Evolutionary conservation across 1,140 invertebrate genomes (phyloP), one percentile per base, ranked within the genome.

Genomic region (Hypothenemus hampei): DNA sequence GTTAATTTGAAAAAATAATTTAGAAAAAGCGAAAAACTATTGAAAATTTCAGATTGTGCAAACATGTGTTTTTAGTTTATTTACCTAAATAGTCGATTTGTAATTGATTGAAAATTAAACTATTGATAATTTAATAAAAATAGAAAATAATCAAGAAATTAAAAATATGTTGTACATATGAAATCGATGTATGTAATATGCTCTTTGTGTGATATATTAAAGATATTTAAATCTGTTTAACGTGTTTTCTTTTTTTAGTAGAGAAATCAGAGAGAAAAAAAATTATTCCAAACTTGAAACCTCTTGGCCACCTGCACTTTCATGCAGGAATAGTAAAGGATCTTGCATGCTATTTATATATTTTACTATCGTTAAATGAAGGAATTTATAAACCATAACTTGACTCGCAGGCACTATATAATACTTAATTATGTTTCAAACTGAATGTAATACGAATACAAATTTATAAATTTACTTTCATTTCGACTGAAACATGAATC

Each of bases 121-220:
- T 51, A 51, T 20, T n/a, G n/a, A n/a, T n/a, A n/a, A 41, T 58
- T 26, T 50, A 54, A 57, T 51, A 24, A 24, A 35, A 53, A 48
- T 41, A 16, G 41, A 57, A 29, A 43, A 49, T 62, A 49, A 36
- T 40, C 57, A 57, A 57, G 48, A 57, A 48, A 49, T 57, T 22
- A 23, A 48, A 31, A 50, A 37, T 47, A 46, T 39, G 26, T n/a
- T 59, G 60, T 62, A 58, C 37, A 62, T 59, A 59, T 36, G 24
- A 58, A 51, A 62, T 71, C 63, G 68, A 71, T 71, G 69, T 71
- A 70, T 69, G 69, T 69, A n/a, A 69, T 68, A 69, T 69, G 66
- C 66, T 69, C 69, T 70, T 69, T 64, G 69, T 71, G 69, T 71
- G 69, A 71, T 70, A 71, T 67, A 71, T 69, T 57, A 67, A 70